A percentile compares a stretch with the other conserved stretches of the same genome.
Evolutionary conservation across 2,113 vertebrate species (phyloP).

Genomic region (Larimichthys polyactis): DNA sequence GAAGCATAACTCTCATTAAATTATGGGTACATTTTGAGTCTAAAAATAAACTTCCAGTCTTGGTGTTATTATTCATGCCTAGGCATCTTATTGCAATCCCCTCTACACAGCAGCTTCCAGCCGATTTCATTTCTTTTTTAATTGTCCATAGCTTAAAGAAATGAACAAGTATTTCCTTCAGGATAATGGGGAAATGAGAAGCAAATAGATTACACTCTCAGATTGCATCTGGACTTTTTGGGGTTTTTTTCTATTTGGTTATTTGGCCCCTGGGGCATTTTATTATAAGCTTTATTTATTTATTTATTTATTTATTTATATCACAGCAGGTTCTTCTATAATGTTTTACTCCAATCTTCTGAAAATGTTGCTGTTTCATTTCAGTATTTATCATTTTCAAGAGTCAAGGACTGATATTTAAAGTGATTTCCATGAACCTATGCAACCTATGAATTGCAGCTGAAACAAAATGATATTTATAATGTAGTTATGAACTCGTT

Average conservation of each 20-base stretch:
- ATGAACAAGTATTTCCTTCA: slow-evolving; percentile 58
- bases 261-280: background rate
- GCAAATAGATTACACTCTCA: slow-evolving; percentile 45
- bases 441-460: background rate
- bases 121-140: slow-evolving; percentile 63
- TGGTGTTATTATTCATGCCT: slow-evolving; percentile 62
- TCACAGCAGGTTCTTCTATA: background rate
- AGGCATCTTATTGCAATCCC: slow-evolving; percentile 58
- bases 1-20: slow-evolving; percentile 53
- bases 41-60: slow-evolving; percentile 64
- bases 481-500: background rate
- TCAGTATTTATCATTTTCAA: background rate
- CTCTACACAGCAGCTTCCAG: slow-evolving; percentile 53
- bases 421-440: background rate
- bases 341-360: background rate
- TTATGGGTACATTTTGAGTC: slow-evolving; percentile 46
- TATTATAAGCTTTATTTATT: background rate
- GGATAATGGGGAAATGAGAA: slow-evolving; percentile 59
- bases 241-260: slow-evolving; percentile 10
- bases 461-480: background rate
- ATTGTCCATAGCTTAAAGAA: slow-evolving; percentile 56
- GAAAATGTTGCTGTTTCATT: background rate
- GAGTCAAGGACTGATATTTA: background rate
- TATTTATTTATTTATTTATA: background rate
- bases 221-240: slow-evolving; percentile 14